phyloP scores from a whole-genome alignment of 2,888 invertebrate species.

The Drosophila subsilvestris region DNA sequence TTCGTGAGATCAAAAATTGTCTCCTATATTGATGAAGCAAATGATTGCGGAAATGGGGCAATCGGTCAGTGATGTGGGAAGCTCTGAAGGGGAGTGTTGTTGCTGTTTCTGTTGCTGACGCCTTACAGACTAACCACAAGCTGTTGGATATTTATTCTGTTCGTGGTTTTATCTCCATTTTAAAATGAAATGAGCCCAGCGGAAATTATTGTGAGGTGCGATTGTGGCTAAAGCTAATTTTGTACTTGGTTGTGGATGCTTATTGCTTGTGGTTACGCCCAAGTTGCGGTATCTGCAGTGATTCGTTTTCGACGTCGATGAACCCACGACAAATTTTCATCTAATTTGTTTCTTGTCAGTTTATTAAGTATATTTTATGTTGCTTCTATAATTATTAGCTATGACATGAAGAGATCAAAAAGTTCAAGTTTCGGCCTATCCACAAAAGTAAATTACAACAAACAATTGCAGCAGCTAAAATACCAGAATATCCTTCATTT shows the following conservation, averaged over 20 bases:
- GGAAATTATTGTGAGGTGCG: constrained; percentile 1
- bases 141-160: constrained; percentile 4
- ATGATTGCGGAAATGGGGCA: constrained; percentile 12
- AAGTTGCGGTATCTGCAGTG: neutral
- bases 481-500: neutral
- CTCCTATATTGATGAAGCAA: constrained; percentile 21
- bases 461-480: neutral
- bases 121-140: constrained; percentile 12
- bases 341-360: too few species aligned
- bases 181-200: neutral
- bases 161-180: constrained; percentile 1
- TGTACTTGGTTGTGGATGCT: neutral
- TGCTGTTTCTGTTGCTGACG: constrained; percentile 10
- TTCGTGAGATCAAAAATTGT: constrained; percentile 2
- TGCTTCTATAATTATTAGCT: neutral
- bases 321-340: neutral
- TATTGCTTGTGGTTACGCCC: neutral
- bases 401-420: neutral
- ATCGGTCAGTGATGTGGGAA: neutral
- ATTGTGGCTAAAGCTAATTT: constrained; percentile 6
- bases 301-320: neutral
- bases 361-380: too few species aligned
- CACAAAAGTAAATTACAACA: neutral
- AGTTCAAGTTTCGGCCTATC: too few species aligned
- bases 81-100: neutral